Percentiles rank a stretch among this genome's conserved stretches.
Evolutionary conservation across 1,140 invertebrate genomes (phyloP).

Genomic region (Drosophila pruinosa): DNA sequence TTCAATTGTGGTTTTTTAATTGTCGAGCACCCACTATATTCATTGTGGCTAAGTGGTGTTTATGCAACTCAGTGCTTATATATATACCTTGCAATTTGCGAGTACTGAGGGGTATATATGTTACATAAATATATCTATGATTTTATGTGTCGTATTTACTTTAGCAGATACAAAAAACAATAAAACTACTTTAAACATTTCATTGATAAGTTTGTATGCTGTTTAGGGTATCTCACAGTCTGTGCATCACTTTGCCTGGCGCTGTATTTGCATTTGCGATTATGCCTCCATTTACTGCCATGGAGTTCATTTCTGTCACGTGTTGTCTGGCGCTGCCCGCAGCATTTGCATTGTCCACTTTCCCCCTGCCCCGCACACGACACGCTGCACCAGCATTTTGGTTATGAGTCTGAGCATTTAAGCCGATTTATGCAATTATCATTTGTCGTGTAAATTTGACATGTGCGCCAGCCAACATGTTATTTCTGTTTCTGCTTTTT

Average conservation of each 20-base stretch:
- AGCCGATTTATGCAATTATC: slow-evolving; percentile 82
- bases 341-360: slow-evolving; percentile 27
- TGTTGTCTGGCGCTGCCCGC: slow-evolving; percentile 40
- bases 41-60: slow-evolving; percentile 33
- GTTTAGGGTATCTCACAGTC: neutral
- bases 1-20: slow-evolving; percentile 61
- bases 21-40: slow-evolving; percentile 11
- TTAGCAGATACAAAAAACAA: too few relatives aligned
- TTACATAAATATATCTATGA: neutral
- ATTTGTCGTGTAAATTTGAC: slow-evolving; percentile 66
- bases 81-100: neutral
- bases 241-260: neutral
- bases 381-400: slow-evolving; percentile 23
- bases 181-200: too few relatives aligned
- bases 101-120: neutral
- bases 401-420: slow-evolving; percentile 57
- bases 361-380: neutral
- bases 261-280: slow-evolving; percentile 58
- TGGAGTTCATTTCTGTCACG: slow-evolving; percentile 59
- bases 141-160: too few relatives aligned
- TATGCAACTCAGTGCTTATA: slow-evolving; percentile 52
- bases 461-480: slow-evolving; percentile 42
- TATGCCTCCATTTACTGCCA: slow-evolving; percentile 58
- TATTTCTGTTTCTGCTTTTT: neutral
- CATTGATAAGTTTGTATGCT: neutral